A percentile compares a stretch with the other conserved stretches of the same genome.
Evolutionary conservation across 1,140 invertebrate species (phyloP).

Genomic region (Pectinophora gossypiella): DNA sequence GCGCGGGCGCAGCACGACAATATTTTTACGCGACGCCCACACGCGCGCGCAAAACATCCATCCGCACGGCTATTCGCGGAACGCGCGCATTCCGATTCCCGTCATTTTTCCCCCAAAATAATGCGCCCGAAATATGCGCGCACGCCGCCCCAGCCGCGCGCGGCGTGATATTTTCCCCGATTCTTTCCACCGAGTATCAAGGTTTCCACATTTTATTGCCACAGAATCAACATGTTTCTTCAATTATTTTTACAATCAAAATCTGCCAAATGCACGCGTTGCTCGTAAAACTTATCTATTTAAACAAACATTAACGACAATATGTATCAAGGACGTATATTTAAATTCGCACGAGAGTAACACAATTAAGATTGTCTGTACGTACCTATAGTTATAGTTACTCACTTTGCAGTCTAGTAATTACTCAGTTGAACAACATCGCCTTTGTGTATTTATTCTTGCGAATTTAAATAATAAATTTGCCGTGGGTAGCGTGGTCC

Average conservation of each 20-base stretch:
- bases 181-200: slow-evolving; percentile 11
- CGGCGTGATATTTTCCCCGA: slow-evolving; percentile 14
- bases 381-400: no score
- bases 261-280: neutral
- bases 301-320: neutral
- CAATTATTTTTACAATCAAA: neutral
- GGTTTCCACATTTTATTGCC: slow-evolving; percentile 1
- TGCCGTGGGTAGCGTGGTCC: no score
- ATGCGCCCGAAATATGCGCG: slow-evolving; percentile 45
- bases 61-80: slow-evolving; percentile 47
- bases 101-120: slow-evolving; percentile 55
- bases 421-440: no score
- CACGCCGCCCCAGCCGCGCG: slow-evolving; percentile 28
- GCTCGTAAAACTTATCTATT: neutral
- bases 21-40: slow-evolving; percentile 9
- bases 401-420: no score
- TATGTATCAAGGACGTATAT: neutral
- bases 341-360: neutral
- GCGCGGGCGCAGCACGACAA: neutral
- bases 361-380: no score
- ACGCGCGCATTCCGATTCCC: slow-evolving; percentile 44
- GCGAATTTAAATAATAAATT: no score
- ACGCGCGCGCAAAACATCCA: slow-evolving; percentile 32
- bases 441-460: no score
- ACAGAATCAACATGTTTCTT: neutral